Evolutionary conservation across 1,140 invertebrate genomes (phyloP).

Genomic region (Hestina assimilis): DNA sequence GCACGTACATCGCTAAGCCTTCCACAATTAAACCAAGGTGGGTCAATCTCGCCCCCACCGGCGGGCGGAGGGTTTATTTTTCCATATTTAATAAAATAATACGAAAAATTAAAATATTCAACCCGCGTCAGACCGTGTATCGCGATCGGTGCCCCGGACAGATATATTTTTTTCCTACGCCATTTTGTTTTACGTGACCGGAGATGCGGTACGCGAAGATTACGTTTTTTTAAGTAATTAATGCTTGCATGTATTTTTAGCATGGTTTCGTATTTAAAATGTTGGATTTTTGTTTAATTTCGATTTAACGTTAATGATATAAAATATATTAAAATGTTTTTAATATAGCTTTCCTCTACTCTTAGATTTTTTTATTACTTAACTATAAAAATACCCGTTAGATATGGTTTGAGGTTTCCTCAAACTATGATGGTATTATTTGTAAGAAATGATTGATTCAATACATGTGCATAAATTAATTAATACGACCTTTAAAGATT

Average conservation of each 20-base stretch:
- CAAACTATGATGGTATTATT: too few species aligned
- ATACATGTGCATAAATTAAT: too few species aligned
- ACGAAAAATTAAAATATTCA: slow-evolving; percentile 71
- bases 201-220: slow-evolving; percentile 50
- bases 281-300: slow-evolving; percentile 11
- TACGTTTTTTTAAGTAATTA: slow-evolving; percentile 49
- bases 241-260: background rate
- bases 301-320: too few species aligned
- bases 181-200: slow-evolving; percentile 67
- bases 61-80: slow-evolving; percentile 42
- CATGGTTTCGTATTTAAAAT: too few species aligned
- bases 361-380: too few species aligned
- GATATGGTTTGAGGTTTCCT: too few species aligned
- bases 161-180: slow-evolving; percentile 53
- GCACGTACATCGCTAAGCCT: slow-evolving; percentile 58
- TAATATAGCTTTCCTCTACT: too few species aligned
- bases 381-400: too few species aligned
- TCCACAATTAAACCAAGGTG: slow-evolving; percentile 38
- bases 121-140: slow-evolving; percentile 57
- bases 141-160: slow-evolving; percentile 64
- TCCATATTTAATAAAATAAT: slow-evolving; percentile 65
- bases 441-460: too few species aligned
- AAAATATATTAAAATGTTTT: too few species aligned
- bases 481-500: too few species aligned
- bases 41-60: slow-evolving; percentile 22